Conservation (phyloP, 2,113 vertebrate genomes). For the Pteronura brasiliensis region DNA sequence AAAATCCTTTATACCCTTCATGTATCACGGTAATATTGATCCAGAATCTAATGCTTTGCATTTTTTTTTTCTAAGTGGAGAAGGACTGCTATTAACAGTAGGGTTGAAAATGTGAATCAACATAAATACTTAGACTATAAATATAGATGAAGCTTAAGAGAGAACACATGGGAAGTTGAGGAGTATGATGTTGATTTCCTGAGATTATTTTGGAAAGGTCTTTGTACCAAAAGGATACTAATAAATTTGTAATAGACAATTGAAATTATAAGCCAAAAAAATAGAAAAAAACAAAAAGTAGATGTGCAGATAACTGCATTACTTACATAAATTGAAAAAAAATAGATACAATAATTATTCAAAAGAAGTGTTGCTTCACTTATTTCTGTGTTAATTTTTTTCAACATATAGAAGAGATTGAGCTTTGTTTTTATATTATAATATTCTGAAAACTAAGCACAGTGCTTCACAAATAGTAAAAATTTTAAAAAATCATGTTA, state of each 20-base stretch:
- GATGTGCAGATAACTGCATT: neutral
- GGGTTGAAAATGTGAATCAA: neutral
- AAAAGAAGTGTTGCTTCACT: neutral
- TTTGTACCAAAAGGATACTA: neutral
- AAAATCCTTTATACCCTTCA: neutral
- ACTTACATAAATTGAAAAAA: neutral
- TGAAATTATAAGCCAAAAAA: neutral
- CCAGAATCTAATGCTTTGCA: neutral
- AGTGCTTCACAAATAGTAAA: neutral
- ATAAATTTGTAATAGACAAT: neutral
- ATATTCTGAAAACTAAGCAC: neutral
- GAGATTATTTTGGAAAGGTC: neutral
- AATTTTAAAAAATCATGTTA: neutral
- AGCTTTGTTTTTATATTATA: neutral
- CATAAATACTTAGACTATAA: neutral
- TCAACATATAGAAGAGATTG: neutral
- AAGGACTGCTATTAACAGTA: neutral
- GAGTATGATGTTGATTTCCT: neutral
- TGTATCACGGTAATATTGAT: neutral
- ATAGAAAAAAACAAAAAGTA: neutral
- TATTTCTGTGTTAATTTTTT: neutral
- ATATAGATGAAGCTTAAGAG: neutral
- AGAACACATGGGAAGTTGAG: neutral
- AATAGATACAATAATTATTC: neutral
- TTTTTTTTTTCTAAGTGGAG: neutral